Base-by-base conservation (phyloP, 2,113 vertebrate genomes). In the Osmerus eperlanus region DNA sequence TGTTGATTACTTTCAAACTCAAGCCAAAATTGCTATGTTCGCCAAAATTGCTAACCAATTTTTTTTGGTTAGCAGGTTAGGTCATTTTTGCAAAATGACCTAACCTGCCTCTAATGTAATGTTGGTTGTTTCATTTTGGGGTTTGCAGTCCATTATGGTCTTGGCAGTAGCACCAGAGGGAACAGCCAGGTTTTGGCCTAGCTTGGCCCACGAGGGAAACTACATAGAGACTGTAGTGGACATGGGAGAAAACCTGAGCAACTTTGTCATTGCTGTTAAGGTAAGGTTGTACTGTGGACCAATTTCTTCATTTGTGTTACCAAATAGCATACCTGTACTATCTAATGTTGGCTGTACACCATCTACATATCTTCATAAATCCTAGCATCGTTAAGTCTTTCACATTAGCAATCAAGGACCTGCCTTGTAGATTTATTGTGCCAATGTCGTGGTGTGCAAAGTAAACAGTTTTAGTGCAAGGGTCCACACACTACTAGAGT, bases 111-210 rank as follows among this genome's bases (percentile, higher is more conserved):
- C 23, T 62, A 15, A 28, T 29, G 23, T 62, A 16, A 14, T 62
- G 23, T 62, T 62, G 14, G 4, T 23, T 13, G 3, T 7, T n/a
- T 61, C 15, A 28, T n/a, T 25, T 29, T 28, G n/a, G 8, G 2
- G 0, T 6, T 7, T 41, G 1, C 77, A 92, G 88, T 87, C 90
- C 21, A 87, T 98, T 71, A 89, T 93, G 4, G 91, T 96, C 74
- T 90, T 99, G 94, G 93, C 90, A 0, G 93, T 94, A 81, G 91
- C 94, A 63, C 83, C 89, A 0, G 95, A 96, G 81, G 97, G 97
- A 19, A 85, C 84, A 0, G 82, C 94, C 54, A 94, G 95, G 19
- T 94, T 95, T 74, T 99, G 97, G 97, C 92, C 94, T 73, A 96
- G 87, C 25, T 81, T 98, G 68, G 88, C 91, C 0, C 93, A 94